Evolutionary conservation across 2,113 vertebrate species (phyloP), one percentile per base, ranked within the genome.

Genomic region (Grammomys dolichurus): DNA sequence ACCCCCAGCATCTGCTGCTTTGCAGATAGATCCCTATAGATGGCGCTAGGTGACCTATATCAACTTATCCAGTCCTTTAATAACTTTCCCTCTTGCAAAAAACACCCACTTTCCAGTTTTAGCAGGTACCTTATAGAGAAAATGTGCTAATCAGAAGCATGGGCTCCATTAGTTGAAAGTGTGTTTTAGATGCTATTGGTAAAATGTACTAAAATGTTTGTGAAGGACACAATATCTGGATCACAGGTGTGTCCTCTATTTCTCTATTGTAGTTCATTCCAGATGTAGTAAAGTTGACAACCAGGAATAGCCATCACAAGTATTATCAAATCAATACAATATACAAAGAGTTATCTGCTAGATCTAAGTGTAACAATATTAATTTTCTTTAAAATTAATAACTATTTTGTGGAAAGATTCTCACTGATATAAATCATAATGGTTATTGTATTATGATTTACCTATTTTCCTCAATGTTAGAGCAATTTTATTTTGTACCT

Each of bases 141-240:
- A 77, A 48, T 48, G 46, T 48, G 16, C 75, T 48, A 77, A 48
- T 48, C 26, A 31, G 75, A 31, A 77, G 13, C 0, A 48, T 31
- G 46, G 28, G 13, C 3, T 28, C 26, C 46, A 46, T 77, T 31
- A 31, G 43, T 31, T 31, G 6, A 2, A 51, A 48, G 40, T 48
- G 2, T 31, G 2, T 48, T 48, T 77, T 17, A 3, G 43, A 16
- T 31, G 26, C 2, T 0, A 46, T 31, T 48, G 46, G 0, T 5
- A 46, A 76, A 46, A 28, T 76, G 22, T 46, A 10, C 51, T 77
- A 48, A 48, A 48, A 77, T 51, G 46, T 51, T 17, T 17, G 51
- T 46, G 43, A 48, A 46, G 24, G 75, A 14, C 24, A 26, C 14
- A 28, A 51, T 51, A 51, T 63, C 60, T 26, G 60, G 60, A 63